Evolutionary conservation across 2,113 vertebrate species (phyloP).

Genomic region (Probosciger aterrimus): DNA sequence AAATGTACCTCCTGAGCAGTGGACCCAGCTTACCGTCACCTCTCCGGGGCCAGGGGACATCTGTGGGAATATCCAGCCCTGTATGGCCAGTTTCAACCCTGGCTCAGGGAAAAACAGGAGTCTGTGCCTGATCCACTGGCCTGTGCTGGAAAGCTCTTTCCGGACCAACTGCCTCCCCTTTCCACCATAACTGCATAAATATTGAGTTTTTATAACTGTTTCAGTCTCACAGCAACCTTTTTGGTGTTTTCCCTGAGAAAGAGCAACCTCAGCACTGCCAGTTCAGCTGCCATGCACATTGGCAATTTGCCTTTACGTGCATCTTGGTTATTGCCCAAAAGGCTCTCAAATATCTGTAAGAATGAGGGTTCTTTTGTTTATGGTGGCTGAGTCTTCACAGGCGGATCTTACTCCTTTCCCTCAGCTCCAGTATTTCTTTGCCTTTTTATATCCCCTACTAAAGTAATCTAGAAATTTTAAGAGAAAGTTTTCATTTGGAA

Average conservation of each 20-base stretch:
- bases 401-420: neutral
- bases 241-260: neutral
- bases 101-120: neutral
- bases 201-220: neutral
- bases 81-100: neutral
- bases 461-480: neutral
- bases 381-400: neutral
- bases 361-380: neutral
- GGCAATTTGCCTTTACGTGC: neutral
- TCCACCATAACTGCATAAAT: neutral
- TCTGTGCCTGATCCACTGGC: fast-evolving
- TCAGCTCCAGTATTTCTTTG: neutral
- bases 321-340: neutral
- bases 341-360: neutral
- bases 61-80: neutral
- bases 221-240: neutral
- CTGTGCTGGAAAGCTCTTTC: neutral
- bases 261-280: neutral
- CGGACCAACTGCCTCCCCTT: neutral
- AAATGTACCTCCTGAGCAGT: neutral
- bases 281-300: fast-evolving
- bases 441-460: neutral
- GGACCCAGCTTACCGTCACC: neutral
- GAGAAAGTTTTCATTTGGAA: neutral
- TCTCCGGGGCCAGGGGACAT: neutral